Evolutionary conservation across 2,113 vertebrate species (phyloP), one percentile per base, ranked within the genome.

Genomic region (Nipponia nippon): DNA sequence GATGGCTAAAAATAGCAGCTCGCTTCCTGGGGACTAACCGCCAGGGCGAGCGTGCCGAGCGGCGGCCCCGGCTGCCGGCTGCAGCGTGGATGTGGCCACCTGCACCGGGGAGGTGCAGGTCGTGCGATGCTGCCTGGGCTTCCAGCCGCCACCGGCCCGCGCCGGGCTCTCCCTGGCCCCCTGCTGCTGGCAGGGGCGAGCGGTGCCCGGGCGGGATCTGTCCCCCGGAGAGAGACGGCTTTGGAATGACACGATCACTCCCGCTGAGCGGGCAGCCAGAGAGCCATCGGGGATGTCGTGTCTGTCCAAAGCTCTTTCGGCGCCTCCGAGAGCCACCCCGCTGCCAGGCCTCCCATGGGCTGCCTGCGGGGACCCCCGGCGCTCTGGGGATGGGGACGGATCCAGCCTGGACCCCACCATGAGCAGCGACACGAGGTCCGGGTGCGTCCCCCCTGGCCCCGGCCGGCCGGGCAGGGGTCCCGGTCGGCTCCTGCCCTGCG

Each of bases 231-330:
- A 84, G 95, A 93, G 97, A 98, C 73, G 82, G 98, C 99, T 99
- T 98, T 98, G 98, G 97, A 99, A 99, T 99, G 99, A 99, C 99
- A 99, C 99, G 99, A 99, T 99, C 99, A 99, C 99, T 99, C 99
- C 99, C 99, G 99, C 99, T 99, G 99, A 99, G 99, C 99, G 38
- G 98, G 93, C 95, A 96, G 96, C 84, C 83, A 83, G 87, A 97
- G 96, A 92, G 98, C 99, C 99, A 99, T 99, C 99, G 99, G 99
- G 99, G 99, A 99, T 98, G 97, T 99, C 99, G 99, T 99, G 99
- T 99, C 99, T 99, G 98, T 98, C 98, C 99, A 98, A 98, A 99
- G 98, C 98, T 96, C 97, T 98, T 98, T 99, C 98, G 3, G 92
- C 32, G 6, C 87, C 97, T 89, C 73, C 47, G 42, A 29, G n/a